A percentile compares a stretch with the other conserved stretches of the same genome.
Evolutionary conservation across 2,797 vertebrate genomes (phyloP).

Genomic region (Bovichtus variegatus): DNA sequence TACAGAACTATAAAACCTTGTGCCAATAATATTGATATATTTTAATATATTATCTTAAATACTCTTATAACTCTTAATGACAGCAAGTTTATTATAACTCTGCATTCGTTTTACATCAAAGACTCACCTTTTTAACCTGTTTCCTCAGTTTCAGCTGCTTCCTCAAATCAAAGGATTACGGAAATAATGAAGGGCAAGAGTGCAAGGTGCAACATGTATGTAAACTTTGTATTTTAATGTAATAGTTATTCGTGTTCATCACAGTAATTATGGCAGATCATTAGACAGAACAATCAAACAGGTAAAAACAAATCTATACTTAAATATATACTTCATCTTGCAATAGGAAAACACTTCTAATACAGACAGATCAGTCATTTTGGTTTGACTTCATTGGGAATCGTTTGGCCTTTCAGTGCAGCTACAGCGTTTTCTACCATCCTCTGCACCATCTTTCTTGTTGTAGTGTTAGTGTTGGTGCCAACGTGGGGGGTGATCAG

Average conservation of each 20-base stretch:
- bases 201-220: too few relatives aligned
- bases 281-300: background rate
- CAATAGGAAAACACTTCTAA: background rate
- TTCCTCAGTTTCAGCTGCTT: too few relatives aligned
- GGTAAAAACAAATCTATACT: background rate
- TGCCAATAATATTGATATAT: background rate
- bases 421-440: conserved; percentile 80
- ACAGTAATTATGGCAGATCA: background rate
- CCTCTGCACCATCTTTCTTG: conserved; percentile 68
- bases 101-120: too few relatives aligned
- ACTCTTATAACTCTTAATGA: too few relatives aligned
- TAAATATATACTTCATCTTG: too few relatives aligned
- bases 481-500: conserved; percentile 80
- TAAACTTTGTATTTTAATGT: background rate
- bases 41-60: background rate
- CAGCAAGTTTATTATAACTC: too few relatives aligned
- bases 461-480: conserved; percentile 67
- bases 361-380: conserved; percentile 2
- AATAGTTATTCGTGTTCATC: background rate
- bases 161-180: too few relatives aligned
- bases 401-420: conserved; percentile 67
- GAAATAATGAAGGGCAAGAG: too few relatives aligned
- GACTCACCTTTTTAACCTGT: too few relatives aligned
- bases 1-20: too few relatives aligned
- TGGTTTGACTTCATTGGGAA: conserved; percentile 76